Evolutionary conservation across 2,113 vertebrate genomes (phyloP), one percentile per base, ranked within the genome.

Genomic region (Sphaerodactylus townsendi): DNA sequence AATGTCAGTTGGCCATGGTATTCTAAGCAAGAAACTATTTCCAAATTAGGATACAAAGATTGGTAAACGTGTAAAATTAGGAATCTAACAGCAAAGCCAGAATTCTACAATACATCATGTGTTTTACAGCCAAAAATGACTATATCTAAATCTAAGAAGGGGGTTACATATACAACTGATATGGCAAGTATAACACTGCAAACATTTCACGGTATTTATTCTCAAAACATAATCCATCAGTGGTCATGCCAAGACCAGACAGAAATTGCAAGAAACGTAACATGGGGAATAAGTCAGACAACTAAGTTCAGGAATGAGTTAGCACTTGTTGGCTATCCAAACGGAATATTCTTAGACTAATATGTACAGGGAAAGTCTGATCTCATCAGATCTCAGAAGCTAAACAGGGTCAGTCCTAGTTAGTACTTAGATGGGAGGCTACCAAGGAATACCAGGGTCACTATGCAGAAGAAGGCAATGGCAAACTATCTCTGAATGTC

Each of bases 1-100:
- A 11, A 89, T 75, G 85, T 87, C 82, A 87, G 56, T n/a, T 56
- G 41, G 77, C 35, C 41, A n/a, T 10, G 74, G 71, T 10, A 62
- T 4, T 83, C 25, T 4, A 74, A 73, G 56, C 1, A 44, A 72
- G 80, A 79, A 87, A 89, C 10, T 0, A 81, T 66, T 91, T 82
- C 90, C 89, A 92, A 93, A 93, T 91, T 88, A 90, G 92, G 91
- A 62, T 59, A 86, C 21, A 85, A 23, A 84, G 23, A 83, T 17
- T 4, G 73, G 70, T 78, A 59, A 72, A 73, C 19, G 39, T 30
- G 65, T 50, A 53, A 80, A 68, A 39, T 39, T 89, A 91, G 88
- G 14, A 41, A 48, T 66, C 84, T 90, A 88, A 90, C 77, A 85
- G 56, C 39, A 82, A 37, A 30, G 48, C 74, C 72, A 15, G 25